These are phyloP conservation scores for Drosophila pruinosa DNA, from an alignment of 1,140 invertebrate genomes.

Conservation along the genomic window DNA sequence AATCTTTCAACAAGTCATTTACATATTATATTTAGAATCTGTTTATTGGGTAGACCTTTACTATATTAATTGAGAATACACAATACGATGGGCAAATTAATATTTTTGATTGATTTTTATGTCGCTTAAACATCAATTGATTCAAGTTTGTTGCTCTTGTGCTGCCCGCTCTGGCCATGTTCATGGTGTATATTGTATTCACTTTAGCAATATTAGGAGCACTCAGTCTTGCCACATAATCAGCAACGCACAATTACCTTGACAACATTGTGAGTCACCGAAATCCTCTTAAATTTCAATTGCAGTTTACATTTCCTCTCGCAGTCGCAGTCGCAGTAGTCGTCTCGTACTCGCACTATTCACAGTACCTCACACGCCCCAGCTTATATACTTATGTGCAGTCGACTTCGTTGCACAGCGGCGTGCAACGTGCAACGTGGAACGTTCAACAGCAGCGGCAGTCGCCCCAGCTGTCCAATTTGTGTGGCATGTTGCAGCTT, in stretches of 20 bases:
- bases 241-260: constrained; percentile 31
- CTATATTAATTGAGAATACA: too few relatives aligned
- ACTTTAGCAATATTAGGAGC: neutral
- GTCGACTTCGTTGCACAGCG: neutral
- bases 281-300: constrained; percentile 40
- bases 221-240: constrained; percentile 12
- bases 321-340: neutral
- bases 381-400: neutral
- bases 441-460: neutral
- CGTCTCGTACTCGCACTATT: neutral
- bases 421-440: neutral
- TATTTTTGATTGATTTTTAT: too few relatives aligned
- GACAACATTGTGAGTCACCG: constrained; percentile 30
- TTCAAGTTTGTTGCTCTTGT: neutral
- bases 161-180: too few relatives aligned
- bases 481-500: constrained; percentile 18
- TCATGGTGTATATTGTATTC: neutral
- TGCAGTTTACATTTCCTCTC: constrained; percentile 26
- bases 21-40: too few relatives aligned
- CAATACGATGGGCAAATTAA: too few relatives aligned
- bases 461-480: constrained; percentile 28
- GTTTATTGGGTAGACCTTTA: too few relatives aligned
- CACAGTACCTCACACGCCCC: neutral
- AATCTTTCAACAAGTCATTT: too few relatives aligned
- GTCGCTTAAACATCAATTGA: too few relatives aligned